Percentiles rank a stretch among this genome's conserved stretches.
These are phyloP conservation scores for Malurus melanocephalus DNA, from an alignment of 2,113 vertebrate species.

Conservation along the genomic window DNA sequence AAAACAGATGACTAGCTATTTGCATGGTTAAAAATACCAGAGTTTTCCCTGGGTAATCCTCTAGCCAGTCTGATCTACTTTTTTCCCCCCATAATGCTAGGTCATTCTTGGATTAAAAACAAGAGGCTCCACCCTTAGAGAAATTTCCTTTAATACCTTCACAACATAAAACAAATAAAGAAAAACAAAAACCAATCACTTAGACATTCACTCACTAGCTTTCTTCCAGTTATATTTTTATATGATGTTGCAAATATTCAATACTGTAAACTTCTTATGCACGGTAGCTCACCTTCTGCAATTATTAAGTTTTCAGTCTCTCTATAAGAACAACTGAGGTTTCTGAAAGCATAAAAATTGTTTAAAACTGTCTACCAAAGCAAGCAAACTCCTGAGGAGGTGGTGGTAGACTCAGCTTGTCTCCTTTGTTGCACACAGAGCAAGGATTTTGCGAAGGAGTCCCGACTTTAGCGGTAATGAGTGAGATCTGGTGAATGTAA, in stretches of 20 bases:
- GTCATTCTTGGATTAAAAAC: conserved; percentile 60
- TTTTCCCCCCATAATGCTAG: neutral
- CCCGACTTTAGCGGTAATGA: neutral
- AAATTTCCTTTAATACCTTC: conserved; percentile 9
- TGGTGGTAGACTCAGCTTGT: neutral
- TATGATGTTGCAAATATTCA: neutral
- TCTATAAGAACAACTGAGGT: neutral
- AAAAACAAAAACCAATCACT: neutral
- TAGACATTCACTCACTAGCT: neutral
- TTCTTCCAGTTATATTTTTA: neutral
- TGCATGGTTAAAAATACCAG: conserved; percentile 73
- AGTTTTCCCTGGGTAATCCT: conserved; percentile 67
- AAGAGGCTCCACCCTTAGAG: conserved; percentile 27
- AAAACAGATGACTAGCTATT: conserved; percentile 71
- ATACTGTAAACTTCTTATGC: neutral
- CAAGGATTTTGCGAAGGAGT: neutral
- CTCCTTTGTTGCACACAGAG: neutral
- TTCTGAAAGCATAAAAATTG: neutral
- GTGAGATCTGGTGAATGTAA: neutral
- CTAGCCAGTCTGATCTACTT: conserved; percentile 57
- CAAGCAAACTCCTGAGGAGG: neutral
- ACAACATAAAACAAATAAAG: neutral
- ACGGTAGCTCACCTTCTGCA: neutral
- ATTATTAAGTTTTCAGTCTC: neutral
- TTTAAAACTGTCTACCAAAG: neutral